Conservation (phyloP, 2,888 invertebrate species). For the Ashinkailepas kermadecensis region DNA sequence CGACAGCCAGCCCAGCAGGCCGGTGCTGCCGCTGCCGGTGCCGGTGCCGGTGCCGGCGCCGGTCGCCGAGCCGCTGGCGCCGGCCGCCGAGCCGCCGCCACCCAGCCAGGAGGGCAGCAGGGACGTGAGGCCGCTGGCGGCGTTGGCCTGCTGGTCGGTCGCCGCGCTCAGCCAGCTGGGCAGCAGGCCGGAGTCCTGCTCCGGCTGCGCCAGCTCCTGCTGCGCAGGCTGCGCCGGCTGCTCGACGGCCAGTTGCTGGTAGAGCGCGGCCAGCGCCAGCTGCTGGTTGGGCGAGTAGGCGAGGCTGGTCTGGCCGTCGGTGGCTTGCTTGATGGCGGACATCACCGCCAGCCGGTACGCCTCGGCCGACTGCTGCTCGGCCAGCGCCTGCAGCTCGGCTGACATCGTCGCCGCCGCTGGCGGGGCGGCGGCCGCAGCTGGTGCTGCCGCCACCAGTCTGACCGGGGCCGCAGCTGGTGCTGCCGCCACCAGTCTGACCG, state of each 20-base stretch:
- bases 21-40: not conserved
- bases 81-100: not conserved
- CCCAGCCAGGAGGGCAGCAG: not conserved
- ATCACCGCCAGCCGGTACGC: not conserved
- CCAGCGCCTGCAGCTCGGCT: not conserved
- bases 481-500: not conserved
- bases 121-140: not conserved
- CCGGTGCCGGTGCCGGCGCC: not conserved
- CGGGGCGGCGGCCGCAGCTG: not conserved
- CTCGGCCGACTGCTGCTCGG: not conserved
- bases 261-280: constrained; percentile 9
- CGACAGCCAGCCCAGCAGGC: not conserved
- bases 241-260: not conserved
- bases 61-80: not conserved
- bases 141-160: not conserved
- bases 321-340: not conserved
- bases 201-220: not conserved
- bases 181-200: not conserved
- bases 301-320: not conserved
- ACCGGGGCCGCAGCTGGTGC: not conserved
- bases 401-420: not conserved
- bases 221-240: not conserved
- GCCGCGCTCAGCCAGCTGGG: not conserved
- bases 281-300: not conserved
- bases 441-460: not conserved